phyloP scores from a whole-genome alignment of 1,140 invertebrate species.

The Dryas iulia region DNA sequence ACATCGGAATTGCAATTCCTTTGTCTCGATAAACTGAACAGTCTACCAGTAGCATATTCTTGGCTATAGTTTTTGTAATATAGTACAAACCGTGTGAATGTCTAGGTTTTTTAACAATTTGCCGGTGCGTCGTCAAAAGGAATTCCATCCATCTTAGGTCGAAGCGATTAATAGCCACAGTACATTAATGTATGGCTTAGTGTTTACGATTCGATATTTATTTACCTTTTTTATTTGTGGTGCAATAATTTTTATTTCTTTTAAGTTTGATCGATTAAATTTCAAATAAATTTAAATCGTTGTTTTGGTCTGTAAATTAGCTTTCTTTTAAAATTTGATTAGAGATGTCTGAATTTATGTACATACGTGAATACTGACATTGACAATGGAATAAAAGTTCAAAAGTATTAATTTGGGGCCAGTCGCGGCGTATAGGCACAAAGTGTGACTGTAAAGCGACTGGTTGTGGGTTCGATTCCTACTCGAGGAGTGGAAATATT shows the following conservation, averaged over 20 bases:
- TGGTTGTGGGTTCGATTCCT: too few species aligned
- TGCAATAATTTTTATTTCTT: not conserved
- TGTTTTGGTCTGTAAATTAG: not conserved
- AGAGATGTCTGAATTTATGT: too few species aligned
- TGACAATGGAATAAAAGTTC: too few species aligned
- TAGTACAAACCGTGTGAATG: conserved; percentile 2
- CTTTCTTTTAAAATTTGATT: too few species aligned
- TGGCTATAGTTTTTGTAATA: not conserved
- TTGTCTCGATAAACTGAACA: not conserved
- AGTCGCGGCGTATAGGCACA: too few species aligned
- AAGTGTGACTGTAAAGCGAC: too few species aligned
- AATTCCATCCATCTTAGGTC: conserved; percentile 5
- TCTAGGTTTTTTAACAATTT: conserved; percentile 21
- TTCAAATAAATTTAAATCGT: not conserved
- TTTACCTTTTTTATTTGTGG: not conserved
- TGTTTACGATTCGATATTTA: not conserved
- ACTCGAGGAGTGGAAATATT: too few species aligned
- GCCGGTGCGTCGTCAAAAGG: conserved; percentile 11
- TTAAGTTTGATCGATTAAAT: not conserved
- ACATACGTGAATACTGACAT: too few species aligned
- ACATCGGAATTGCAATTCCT: not conserved
- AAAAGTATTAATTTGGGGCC: too few species aligned
- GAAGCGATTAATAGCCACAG: not conserved
- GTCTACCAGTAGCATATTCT: not conserved
- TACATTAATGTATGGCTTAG: not conserved